Evolutionary conservation across 2,113 vertebrate species (phyloP).

Genomic region (Eonycteris spelaea): DNA sequence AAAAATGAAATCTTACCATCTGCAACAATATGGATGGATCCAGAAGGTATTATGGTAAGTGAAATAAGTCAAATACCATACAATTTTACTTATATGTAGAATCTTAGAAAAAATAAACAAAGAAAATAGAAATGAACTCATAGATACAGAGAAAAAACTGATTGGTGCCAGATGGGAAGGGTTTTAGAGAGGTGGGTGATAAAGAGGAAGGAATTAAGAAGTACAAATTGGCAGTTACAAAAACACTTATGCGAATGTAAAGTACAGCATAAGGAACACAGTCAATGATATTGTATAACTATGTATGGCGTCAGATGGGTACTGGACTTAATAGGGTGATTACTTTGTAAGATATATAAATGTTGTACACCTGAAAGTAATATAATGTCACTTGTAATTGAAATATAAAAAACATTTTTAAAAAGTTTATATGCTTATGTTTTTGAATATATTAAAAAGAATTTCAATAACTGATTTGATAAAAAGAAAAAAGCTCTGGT

Average conservation of each 20-base stretch:
- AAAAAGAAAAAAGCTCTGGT: background rate
- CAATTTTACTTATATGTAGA: too few species aligned
- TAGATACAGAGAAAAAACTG: too few species aligned
- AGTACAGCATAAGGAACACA: background rate
- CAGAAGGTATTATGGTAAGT: too few species aligned
- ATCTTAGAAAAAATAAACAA: too few species aligned
- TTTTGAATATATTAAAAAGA: background rate
- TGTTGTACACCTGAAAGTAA: background rate
- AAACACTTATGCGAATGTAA: background rate
- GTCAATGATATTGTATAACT: background rate
- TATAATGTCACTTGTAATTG: background rate
- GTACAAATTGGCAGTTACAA: background rate
- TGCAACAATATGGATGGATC: too few species aligned
- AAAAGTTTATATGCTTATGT: background rate
- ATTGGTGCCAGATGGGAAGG: too few species aligned
- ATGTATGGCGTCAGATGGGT: background rate
- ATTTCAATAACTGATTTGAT: background rate
- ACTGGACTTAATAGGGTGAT: too few species aligned
- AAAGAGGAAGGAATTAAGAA: background rate
- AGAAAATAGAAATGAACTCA: too few species aligned
- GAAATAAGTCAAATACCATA: too few species aligned
- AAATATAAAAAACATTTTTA: background rate
- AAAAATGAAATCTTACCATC: too few species aligned
- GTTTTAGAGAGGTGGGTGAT: background rate
- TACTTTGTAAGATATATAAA: too few species aligned